Base-by-base conservation (phyloP, 1,140 invertebrate genomes). In the Musca vetustissima region DNA sequence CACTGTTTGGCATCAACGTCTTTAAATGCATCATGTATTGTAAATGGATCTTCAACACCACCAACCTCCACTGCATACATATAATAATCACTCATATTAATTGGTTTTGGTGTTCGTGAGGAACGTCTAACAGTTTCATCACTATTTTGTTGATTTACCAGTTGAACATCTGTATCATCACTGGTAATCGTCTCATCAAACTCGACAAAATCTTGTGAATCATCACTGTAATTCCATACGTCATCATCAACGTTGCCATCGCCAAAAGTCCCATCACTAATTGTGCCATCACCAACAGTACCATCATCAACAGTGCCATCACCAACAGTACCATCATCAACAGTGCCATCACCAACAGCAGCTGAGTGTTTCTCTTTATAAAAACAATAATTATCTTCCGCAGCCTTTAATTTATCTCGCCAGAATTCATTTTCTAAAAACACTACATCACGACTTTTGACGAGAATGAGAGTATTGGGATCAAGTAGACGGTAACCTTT, bases 401-500 rank as follows among this genome's bases (percentile, higher is more conserved):
- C 15, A 4, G 28, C 52, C 32, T 50, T 70, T 9, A 50, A 43
- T 66, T 47, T 1, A 1, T 15, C 22, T 48, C 59, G 52, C 14
- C 73, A 53, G 21, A 64, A 53, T 24, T 64, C 47, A 17, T 22
- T 64, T 72, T 80, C 76, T 55, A 77, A 64, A 66, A 83, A 82
- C 1, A 64, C 64, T 7, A 82, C 76, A 73, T 81, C 73, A 67
- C 78, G 71, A 65, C 76, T 70, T 24, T 69, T 72, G 3, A 72
- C 67, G 28, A 77, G 57, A 52, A 71, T 73, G 28, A 66, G 59
- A 11, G 64, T 77, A 64, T 74, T 52, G 47, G 75, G 73, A 71
- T 83, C 74, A 67, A 79, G 66, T 36, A 85, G 66, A 65, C 80
- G 71, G 72, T 83, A 85, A 13, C 78, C 82, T 68, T 82, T 82